Conservation (phyloP, 2,113 vertebrate genomes). For the Oreotrochilus melanogaster region DNA sequence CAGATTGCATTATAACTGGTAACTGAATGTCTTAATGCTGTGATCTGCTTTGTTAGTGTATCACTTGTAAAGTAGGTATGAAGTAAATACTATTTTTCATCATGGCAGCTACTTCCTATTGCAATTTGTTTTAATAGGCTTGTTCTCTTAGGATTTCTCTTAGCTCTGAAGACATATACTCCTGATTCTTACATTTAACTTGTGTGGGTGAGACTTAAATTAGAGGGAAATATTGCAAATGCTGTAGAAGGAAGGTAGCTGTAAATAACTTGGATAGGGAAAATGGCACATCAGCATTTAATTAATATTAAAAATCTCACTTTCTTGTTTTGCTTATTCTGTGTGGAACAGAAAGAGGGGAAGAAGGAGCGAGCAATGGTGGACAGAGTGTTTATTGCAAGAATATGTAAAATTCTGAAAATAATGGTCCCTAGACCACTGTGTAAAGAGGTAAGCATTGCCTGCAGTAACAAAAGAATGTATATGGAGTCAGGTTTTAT, state of each 20-base stretch:
- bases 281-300: neutral
- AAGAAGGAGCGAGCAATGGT: conserved; percentile 91
- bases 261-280: neutral
- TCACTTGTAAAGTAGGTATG: neutral
- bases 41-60: neutral
- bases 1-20: neutral
- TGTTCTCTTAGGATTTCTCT: neutral
- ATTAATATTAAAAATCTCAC: neutral
- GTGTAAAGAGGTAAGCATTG: conserved; percentile 90
- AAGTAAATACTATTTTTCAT: neutral
- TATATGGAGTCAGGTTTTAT: neutral
- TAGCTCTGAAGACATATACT: neutral
- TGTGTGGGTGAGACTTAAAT: neutral
- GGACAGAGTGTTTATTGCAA: conserved; percentile 88
- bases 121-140: neutral
- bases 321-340: neutral
- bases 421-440: conserved; percentile 90
- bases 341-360: conserved; percentile 84
- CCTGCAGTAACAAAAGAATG: neutral
- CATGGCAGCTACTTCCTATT: neutral
- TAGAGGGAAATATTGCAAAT: neutral
- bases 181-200: neutral
- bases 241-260: neutral
- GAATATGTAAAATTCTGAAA: conserved; percentile 84
- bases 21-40: neutral